These are phyloP conservation scores for Trissolcus japonicus DNA, from an alignment of 2,888 invertebrate species.

Conservation along the genomic window DNA sequence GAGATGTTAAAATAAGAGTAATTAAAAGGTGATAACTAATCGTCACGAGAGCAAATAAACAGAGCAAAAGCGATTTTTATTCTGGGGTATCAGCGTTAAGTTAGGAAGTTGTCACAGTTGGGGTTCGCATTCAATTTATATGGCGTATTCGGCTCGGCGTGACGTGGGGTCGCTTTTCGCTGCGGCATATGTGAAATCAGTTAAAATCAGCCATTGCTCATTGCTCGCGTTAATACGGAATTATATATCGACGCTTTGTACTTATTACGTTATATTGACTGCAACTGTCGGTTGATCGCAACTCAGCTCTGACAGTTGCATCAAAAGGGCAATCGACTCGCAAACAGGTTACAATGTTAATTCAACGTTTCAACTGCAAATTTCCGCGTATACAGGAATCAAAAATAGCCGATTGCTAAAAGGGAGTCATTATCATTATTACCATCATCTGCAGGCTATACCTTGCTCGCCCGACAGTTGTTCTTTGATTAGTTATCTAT, in stretches of 20 bases:
- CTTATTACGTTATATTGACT: slow-evolving; percentile 62
- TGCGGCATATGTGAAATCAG: slow-evolving; percentile 66
- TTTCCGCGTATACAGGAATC: slow-evolving; percentile 32
- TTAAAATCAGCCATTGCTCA: slow-evolving; percentile 61
- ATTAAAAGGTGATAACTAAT: slow-evolving; percentile 44
- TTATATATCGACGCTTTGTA: slow-evolving; percentile 54
- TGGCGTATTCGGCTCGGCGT: slow-evolving; percentile 49
- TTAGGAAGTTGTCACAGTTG: slow-evolving; percentile 55
- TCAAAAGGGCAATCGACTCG: slow-evolving; percentile 48
- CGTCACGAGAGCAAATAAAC: slow-evolving; percentile 32
- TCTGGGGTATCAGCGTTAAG: slow-evolving; percentile 37
- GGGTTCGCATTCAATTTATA: slow-evolving; percentile 56
- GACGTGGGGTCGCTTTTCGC: slow-evolving; percentile 57
- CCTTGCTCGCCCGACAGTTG: slow-evolving; percentile 7
- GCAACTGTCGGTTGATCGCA: slow-evolving; percentile 64
- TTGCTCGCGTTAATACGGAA: slow-evolving; percentile 55
- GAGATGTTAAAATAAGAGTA: not conserved
- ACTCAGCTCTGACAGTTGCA: slow-evolving; percentile 59
- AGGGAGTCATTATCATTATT: slow-evolving; percentile 45
- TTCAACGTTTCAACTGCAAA: slow-evolving; percentile 49
- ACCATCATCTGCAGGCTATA: slow-evolving; percentile 34
- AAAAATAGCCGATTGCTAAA: slow-evolving; percentile 29
- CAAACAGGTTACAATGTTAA: slow-evolving; percentile 56
- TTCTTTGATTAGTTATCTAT: not conserved
- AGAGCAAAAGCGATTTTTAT: slow-evolving; percentile 46